phyloP scores from a whole-genome alignment of 2,797 vertebrate species.

The Huso huso region DNA sequence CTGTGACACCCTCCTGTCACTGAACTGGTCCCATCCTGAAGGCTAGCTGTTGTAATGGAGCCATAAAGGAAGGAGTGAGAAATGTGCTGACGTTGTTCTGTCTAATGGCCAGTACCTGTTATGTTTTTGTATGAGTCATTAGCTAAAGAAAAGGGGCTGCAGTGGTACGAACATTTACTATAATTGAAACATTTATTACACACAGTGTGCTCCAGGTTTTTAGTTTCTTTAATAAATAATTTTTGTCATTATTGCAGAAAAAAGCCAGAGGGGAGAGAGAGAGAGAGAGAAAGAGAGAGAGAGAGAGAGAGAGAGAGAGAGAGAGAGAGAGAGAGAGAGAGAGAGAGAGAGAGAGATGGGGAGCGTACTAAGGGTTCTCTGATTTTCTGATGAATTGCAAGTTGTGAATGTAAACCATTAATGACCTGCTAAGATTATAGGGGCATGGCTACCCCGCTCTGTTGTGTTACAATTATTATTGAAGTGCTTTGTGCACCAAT shows the following conservation, averaged over 20 bases:
- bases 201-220: constrained; percentile 44
- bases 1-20: neutral
- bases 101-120: constrained; percentile 47
- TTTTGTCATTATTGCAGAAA: constrained; percentile 27
- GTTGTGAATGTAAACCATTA: too few species aligned
- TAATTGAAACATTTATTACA: constrained; percentile 61
- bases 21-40: neutral
- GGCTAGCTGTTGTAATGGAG: constrained; percentile 31
- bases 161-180: constrained; percentile 43
- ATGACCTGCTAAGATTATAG: too few species aligned
- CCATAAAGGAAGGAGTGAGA: constrained; percentile 29
- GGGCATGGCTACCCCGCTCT: too few species aligned
- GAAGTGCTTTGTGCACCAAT: too few species aligned
- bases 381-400: too few species aligned
- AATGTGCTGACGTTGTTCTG: constrained; percentile 48
- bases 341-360: too few species aligned
- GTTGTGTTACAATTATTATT: too few species aligned
- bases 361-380: too few species aligned
- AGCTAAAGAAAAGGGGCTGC: constrained; percentile 36
- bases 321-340: too few species aligned
- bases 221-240: constrained; percentile 46
- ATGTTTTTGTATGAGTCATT: constrained; percentile 47
- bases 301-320: too few species aligned
- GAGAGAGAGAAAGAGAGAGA: too few species aligned
- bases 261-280: neutral